A percentile compares a stretch with the other conserved stretches of the same genome.
Conservation (phyloP, 2,113 vertebrate genomes). For the Melanotaenia duboulayi region DNA sequence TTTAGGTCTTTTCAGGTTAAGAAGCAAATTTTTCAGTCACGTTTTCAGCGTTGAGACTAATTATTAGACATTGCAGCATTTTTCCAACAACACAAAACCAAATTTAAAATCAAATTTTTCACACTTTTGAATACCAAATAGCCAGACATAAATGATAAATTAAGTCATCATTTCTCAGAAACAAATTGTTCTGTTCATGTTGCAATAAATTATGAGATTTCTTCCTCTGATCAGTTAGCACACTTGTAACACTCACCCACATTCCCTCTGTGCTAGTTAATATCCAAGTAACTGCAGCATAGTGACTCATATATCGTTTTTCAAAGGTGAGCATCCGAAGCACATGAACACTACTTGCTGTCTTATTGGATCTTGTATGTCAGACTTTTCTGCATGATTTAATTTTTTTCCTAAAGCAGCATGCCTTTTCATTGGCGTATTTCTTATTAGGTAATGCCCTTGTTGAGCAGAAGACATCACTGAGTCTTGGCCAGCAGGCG, state of each 20-base stretch:
- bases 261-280: constrained; percentile 40
- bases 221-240: constrained; percentile 18
- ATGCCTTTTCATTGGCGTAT: not conserved
- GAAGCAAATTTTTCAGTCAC: too few relatives aligned
- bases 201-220: constrained; percentile 22
- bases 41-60: not conserved
- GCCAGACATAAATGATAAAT: not conserved
- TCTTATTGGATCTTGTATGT: constrained; percentile 1
- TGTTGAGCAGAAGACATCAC: constrained; percentile 70
- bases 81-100: not conserved
- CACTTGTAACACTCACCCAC: constrained; percentile 56
- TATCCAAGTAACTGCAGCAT: constrained; percentile 23
- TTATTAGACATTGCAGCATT: not conserved
- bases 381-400: not conserved
- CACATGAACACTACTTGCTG: not conserved
- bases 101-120: not conserved
- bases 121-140: not conserved
- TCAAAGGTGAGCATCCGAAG: constrained; percentile 17
- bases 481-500: constrained; percentile 85
- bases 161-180: not conserved
- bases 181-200: constrained; percentile 12
- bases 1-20: not conserved
- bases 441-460: constrained; percentile 56
- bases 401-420: not conserved
- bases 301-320: constrained; percentile 43